A percentile compares a stretch with the other conserved stretches of the same genome.
Conservation (phyloP, 2,888 invertebrate species). For the Drosophila austrosaltans region DNA sequence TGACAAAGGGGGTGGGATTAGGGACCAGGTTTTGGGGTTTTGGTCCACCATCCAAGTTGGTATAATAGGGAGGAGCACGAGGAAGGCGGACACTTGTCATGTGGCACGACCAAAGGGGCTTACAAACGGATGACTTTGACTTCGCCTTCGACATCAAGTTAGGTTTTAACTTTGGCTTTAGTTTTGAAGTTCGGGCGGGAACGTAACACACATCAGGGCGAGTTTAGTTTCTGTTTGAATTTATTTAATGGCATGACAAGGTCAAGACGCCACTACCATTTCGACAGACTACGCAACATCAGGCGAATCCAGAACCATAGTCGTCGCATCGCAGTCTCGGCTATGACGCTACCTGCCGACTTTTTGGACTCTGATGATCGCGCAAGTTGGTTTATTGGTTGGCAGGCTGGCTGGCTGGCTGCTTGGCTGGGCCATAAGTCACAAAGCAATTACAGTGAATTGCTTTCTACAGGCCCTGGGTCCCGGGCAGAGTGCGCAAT, state of each 20-base stretch:
- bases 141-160: neutral
- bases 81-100: constrained; percentile 69
- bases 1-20: constrained; percentile 41
- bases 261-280: constrained; percentile 75
- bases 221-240: constrained; percentile 74
- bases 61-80: constrained; percentile 9
- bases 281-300: constrained; percentile 42
- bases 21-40: constrained; percentile 7
- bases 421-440: constrained; percentile 76
- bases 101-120: constrained; percentile 50
- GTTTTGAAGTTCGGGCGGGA: constrained; percentile 7
- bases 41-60: constrained; percentile 2
- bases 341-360: constrained; percentile 58
- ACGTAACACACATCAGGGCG: constrained; percentile 29
- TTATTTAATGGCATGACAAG: constrained; percentile 79
- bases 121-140: constrained; percentile 29
- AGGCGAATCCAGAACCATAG: too few species aligned
- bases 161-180: too few species aligned
- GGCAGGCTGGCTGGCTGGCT: neutral
- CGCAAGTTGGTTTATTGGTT: constrained; percentile 55
- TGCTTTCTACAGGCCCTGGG: constrained; percentile 68
- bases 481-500: constrained; percentile 23
- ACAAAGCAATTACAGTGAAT: constrained; percentile 80
- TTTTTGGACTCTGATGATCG: constrained; percentile 57
- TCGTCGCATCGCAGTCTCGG: neutral